Evolutionary conservation across 2,888 invertebrate genomes (phyloP), one percentile per base, ranked within the genome.

Genomic region (Barypeithes pellucidus): DNA sequence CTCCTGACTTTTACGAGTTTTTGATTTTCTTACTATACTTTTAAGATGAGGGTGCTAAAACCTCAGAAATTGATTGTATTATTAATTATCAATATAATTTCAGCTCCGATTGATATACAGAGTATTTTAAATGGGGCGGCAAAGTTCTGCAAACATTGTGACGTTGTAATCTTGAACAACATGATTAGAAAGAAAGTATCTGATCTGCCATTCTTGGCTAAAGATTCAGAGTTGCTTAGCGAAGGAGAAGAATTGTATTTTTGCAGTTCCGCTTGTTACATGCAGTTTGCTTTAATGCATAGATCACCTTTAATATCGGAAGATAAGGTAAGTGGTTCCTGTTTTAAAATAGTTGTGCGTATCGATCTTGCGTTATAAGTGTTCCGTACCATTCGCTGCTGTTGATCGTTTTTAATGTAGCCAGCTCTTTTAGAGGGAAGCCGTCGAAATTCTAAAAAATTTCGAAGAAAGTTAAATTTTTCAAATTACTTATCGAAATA

Each of bases 121-220:
- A 95, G 95, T 80, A 94, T 98, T 80, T 87, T 98, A 52, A 96
- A 95, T 82, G 95, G 96, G 4, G 93, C 94, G 43, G 94, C 95
- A 0, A 96, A 95, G 84, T 95, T 96, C 86, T 98, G 98, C 84
- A 91, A 94, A 45, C 95, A 96, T 83, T 98, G 98, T 85, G 97
- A 97, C 83, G 94, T 95, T 60, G 94, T 96, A n/a, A 94, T 96
- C 76, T 86, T 94, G 79, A 93, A 93, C 86, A 93, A 94, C 77
- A 91, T 95, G 74, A 93, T 96, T 63, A 88, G 91, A 80, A 94
- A 94, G 80, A 94, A 93, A 86, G 91, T 93, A 0, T 90, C 93
- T 0, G 95, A 95, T 83, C 89, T 95, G 78, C 93, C 94, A 12
- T 88, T 92, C 75, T 85, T 93, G 36, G 89, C 91, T 11, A 93